A percentile compares a stretch with the other conserved stretches of the same genome.
phyloP scores from a whole-genome alignment of 2,888 invertebrate species.

The Marronus borbonicus region DNA sequence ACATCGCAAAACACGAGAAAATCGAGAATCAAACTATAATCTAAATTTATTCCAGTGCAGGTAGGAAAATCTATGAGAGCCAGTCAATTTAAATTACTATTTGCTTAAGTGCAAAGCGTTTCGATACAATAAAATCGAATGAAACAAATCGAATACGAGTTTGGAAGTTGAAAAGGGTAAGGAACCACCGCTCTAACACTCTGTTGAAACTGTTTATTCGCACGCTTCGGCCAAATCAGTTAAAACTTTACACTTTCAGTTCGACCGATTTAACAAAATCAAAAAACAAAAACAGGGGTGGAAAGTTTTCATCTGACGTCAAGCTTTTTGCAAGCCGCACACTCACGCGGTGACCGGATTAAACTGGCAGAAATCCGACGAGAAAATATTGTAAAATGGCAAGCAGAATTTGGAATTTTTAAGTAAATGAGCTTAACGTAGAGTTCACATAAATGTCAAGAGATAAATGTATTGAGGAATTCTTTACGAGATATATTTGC shows the following conservation, averaged over 20 bases:
- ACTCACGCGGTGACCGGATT: background rate
- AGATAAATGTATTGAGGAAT: too few relatives aligned
- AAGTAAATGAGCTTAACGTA: background rate
- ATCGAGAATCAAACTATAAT: too few relatives aligned
- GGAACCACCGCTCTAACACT: slow-evolving; percentile 16
- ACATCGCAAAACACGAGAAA: too few relatives aligned
- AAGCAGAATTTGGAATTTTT: background rate
- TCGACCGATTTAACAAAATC: slow-evolving; percentile 16
- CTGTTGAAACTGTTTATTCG: slow-evolving; percentile 38
- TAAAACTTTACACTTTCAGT: slow-evolving; percentile 43
- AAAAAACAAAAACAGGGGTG: slow-evolving; percentile 9
- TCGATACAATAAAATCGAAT: slow-evolving; percentile 18
- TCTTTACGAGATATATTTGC: too few relatives aligned
- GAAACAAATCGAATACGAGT: slow-evolving; percentile 29
- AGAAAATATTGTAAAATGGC: background rate
- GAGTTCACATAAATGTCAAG: too few relatives aligned
- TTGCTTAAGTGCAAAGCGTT: slow-evolving; percentile 15
- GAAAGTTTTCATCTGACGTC: background rate
- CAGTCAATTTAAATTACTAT: slow-evolving; percentile 2
- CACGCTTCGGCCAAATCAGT: slow-evolving; percentile 37
- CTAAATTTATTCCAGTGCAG: too few relatives aligned
- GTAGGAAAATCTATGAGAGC: background rate
- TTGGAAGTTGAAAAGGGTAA: slow-evolving; percentile 40
- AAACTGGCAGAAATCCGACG: slow-evolving; percentile 14
- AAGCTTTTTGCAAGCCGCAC: background rate